Evolutionary conservation across 2,797 vertebrate species (phyloP), one percentile per base, ranked within the genome.

Genomic region (Cryptoblepharus egeriae): DNA sequence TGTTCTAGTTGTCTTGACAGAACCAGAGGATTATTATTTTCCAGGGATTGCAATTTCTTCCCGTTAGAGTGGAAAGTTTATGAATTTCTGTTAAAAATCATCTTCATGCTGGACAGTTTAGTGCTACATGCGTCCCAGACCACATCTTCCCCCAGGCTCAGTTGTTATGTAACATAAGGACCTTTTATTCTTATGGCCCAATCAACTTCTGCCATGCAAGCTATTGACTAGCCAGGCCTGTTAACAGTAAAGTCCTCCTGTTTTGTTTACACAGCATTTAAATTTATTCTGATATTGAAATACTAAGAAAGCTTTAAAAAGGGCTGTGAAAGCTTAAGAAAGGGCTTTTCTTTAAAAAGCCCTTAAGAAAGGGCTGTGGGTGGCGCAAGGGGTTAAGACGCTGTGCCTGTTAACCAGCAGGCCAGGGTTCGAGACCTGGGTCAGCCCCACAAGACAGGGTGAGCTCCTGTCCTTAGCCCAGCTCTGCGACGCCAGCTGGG

Each of bases 131-230:
- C 28, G 63, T 52, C 42, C 32, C 10, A 63, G 42, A 55, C 32
- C 64, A 76, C 81, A 70, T 28, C 37, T 61, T 64, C 28, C 42
- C 32, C 60, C 57, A 35, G 74, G 74, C 58, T 64, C 20, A 4
- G 4, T 32, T 83, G 63, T 77, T 83, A 72, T 28, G 42, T 72
- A 63, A 71, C 32, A 60, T 63, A 77, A n/a, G 57, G 57, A 39
- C 35, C 67, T 65, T 64, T 45, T 72, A 11, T 58, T 81, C 52
- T 55, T 57, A 49, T 26, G 26, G 57, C 32, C n/a, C 42, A 30
- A 63, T 82, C 45, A 71, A 28, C 8, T 39, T 45, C 39, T 61
- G 57, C 30, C 49, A 6, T n/a, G 26, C 74, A 60, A 35, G 37
- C 26, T 71, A 82, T 70, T 32, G 68, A 57, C 77, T 57, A 72